Evolutionary conservation across 2,113 vertebrate genomes (phyloP).

Genomic region (Toxotes jaculatrix): DNA sequence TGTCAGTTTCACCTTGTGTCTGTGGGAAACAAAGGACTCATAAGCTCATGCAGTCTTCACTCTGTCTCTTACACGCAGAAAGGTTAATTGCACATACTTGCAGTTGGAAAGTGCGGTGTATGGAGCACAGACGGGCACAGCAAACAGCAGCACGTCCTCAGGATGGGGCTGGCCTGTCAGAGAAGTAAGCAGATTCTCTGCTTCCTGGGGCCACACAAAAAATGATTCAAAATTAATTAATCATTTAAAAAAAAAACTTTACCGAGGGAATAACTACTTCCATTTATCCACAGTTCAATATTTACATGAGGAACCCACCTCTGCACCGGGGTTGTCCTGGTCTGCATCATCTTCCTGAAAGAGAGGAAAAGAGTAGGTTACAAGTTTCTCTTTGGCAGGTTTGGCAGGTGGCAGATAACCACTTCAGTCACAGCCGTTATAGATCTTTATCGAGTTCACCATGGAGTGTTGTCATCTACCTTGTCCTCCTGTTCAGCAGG

Average conservation of each 20-base stretch:
- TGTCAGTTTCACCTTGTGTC: conserved; percentile 97
- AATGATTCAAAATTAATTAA: neutral
- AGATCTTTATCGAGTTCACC: neutral
- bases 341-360: conserved; percentile 90
- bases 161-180: conserved; percentile 93
- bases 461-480: conserved; percentile 70
- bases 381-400: neutral
- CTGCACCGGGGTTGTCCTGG: conserved; percentile 89
- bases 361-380: conserved; percentile 25
- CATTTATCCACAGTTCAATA: neutral
- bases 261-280: neutral
- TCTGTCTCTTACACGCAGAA: neutral
- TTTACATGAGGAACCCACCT: conserved; percentile 81
- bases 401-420: neutral
- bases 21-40: conserved; percentile 43
- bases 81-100: conserved; percentile 85
- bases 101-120: conserved; percentile 92
- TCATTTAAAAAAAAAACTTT: neutral
- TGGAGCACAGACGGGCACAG: conserved; percentile 94
- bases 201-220: conserved; percentile 84
- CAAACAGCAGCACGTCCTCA: conserved; percentile 93
- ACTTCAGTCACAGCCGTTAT: neutral
- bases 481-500: conserved; percentile 86
- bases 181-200: conserved; percentile 88
- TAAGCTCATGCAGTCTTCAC: neutral